Base-by-base conservation (phyloP, 2,888 invertebrate species). In the Carpatolechia fugitivella region DNA sequence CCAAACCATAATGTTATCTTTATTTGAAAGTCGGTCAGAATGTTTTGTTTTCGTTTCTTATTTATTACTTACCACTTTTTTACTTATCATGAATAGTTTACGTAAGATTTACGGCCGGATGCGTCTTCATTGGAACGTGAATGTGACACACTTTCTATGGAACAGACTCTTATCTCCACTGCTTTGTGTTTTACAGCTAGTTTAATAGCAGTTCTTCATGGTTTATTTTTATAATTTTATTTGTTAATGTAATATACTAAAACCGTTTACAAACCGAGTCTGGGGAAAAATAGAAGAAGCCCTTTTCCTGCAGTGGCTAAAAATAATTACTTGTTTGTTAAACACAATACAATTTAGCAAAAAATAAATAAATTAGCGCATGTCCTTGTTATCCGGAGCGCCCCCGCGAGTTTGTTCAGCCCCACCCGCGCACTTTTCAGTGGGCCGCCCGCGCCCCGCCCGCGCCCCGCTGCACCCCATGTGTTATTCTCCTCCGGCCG, bases 381-480 rank as follows among this genome's bases (percentile, higher is more conserved):
- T n/a, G n/a, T n/a, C n/a, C n/a, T n/a, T n/a, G 59, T 59, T 65
- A 62, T 70, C 69, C 78, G 83, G 86, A 59, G 74, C 74, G 85
- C 82, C 88, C 90, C 84, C 90, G 90, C 90, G 90, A 90, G 90
- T 90, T 90, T 89, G 90, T 87, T 88, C 89, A 86, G 88, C 88
- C 87, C 89, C 88, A 83, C 88, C 90, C 89, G 89, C 89, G 87
- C 85, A 87, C 88, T 88, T 87, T 88, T 89, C 87, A 86, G 87
- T 84, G 87, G 85, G 87, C 85, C 85, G 75, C 88, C 82, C 72
- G 67, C 74, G 72, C 81, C 84, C 79, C 77, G 78, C 78, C 74
- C 85, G 82, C 84, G 81, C 81, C 79, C 86, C 74, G 68, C 68
- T 60, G 59, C 61, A 71, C 66, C 64, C 73, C 76, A 75, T 76